Percentiles rank a stretch among this genome's conserved stretches.
These are phyloP conservation scores for Scaptomyza parva DNA, from an alignment of 2,888 invertebrate species.

Conservation along the genomic window DNA sequence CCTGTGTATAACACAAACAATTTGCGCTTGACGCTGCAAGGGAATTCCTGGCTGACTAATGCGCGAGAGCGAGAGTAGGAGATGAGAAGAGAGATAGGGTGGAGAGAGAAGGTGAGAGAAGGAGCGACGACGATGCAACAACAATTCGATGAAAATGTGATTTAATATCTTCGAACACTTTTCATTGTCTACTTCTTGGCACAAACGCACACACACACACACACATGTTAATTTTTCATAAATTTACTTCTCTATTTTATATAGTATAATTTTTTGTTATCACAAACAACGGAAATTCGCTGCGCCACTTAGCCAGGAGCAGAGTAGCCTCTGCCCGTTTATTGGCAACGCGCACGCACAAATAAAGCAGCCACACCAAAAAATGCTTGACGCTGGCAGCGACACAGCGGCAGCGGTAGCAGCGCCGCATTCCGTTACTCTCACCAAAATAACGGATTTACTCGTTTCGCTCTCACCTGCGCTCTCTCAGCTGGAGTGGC, in stretches of 20 bases:
- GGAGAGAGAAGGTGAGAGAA: not conserved
- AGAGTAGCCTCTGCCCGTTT: constrained; percentile 71
- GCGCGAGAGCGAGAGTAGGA: not conserved
- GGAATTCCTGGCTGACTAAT: constrained; percentile 53
- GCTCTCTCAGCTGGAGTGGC: not conserved
- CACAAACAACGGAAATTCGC: constrained; percentile 63
- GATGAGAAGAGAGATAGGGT: not conserved
- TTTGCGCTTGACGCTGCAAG: constrained; percentile 61
- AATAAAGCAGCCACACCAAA: constrained; percentile 58
- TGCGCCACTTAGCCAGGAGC: constrained; percentile 64
- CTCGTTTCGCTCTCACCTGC: constrained; percentile 1
- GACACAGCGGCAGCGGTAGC: constrained; percentile 37
- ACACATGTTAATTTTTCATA: constrained; percentile 10
- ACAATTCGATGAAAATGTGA: constrained; percentile 20
- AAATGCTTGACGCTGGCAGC: constrained; percentile 32
- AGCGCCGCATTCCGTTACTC: constrained; percentile 47
- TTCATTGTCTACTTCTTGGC: constrained; percentile 50
- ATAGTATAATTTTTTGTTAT: constrained; percentile 55
- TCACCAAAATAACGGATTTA: not conserved
- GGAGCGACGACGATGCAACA: constrained; percentile 30
- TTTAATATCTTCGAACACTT: constrained; percentile 21
- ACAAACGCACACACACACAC: constrained; percentile 25
- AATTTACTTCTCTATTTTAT: constrained; percentile 21
- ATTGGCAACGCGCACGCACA: constrained; percentile 78
- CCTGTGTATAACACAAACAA: constrained; percentile 75